Base-by-base conservation (phyloP, 1,140 invertebrate species). In the Archivesica marissinica region DNA sequence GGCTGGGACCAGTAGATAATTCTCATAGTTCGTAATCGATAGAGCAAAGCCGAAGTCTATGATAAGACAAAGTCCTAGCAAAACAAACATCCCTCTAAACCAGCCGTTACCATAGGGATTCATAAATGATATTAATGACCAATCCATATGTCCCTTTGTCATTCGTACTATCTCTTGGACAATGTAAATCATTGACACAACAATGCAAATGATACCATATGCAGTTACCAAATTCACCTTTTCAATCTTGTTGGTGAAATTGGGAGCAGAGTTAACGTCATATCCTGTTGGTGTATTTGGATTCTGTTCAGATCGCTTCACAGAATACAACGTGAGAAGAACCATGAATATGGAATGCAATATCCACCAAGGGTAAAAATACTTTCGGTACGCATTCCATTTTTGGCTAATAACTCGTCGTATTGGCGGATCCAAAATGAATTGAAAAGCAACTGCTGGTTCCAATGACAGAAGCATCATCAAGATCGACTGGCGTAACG, bases 21-120 rank as follows among this genome's bases (percentile, higher is more conserved):
- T 41, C 15, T 59, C 56, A 39, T 75, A 68, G 13, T 17, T 30
- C 13, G 35, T 66, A 25, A 13, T n/a, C 33, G 2, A 52, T 35
- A 47, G 35, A 23, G 84, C 72, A 44, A 83, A 52, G 28, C 87
- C 30, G 23, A 84, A 76, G 74, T 91, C 90, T 4, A 83, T 70
- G n/a, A 90, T 54, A 20, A 90, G 38, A 52, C 54, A 72, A 9
- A 90, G 52, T 13, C 88, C 87, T 35, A 90, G 85, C 13, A 88
- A 28, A 6, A 88, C 2, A 6, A 91, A 86, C n/a, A 88, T 54
- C 13, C 88, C 47, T 17, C 90, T 80, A 50, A 64, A 88, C 13
- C 33, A 84, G 15, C 64, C 82, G 30, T 38, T 80, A 20, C 50
- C 50, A 38, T 75, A 85, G 1, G 75, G 70, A 52, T 80, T 85